Base-by-base conservation (phyloP, 1,140 invertebrate species). In the Papilio xuthus region DNA sequence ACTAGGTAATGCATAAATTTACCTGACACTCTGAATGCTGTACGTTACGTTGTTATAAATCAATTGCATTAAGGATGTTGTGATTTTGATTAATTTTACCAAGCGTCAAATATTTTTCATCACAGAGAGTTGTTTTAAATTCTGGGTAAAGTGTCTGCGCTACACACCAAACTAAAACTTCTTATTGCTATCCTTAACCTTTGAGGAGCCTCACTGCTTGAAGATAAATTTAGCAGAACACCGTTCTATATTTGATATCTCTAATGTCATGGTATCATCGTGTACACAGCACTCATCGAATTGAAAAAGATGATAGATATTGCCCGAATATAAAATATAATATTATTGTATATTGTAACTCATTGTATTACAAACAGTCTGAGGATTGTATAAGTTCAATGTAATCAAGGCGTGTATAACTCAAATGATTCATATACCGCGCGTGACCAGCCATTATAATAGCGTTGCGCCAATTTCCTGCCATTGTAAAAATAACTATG, bases 401-500 rank as follows among this genome's bases (percentile, higher is more conserved):
- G 69, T 71, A 71, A 41, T 42, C 15, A 18, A 42, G 28, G 67
- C 32, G 60, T 72, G 71, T 72, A 47, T 72, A 44, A 72, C 20
- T n/a, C 74, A 60, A 60, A 56, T 60, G 74, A 76, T 76, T 76
- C 74, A 76, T 76, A 60, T 76, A n/a, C n/a, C 28, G 74, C 74
- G 74, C 74, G 74, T 76, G 74, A 76, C 74, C 53, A 60, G 28
- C 15, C 50, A 76, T 76, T 76, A 60, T 76, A 60, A 76, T 76
- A 76, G 53, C 74, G 32, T 60, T 60, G 53, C 53, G 74, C 74
- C 74, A 76, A 76, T 76, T 76, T 76, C 74, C 74, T 76, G 74
- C 74, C 74, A 76, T 76, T 76, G 74, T 76, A 76, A 60, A 76
- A 76, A 76, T 76, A 76, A 41, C 47, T 56, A 75, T 41, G 74